Evolutionary conservation across 2,888 invertebrate species (phyloP).

Genomic region (Mesorhabditis belari): DNA sequence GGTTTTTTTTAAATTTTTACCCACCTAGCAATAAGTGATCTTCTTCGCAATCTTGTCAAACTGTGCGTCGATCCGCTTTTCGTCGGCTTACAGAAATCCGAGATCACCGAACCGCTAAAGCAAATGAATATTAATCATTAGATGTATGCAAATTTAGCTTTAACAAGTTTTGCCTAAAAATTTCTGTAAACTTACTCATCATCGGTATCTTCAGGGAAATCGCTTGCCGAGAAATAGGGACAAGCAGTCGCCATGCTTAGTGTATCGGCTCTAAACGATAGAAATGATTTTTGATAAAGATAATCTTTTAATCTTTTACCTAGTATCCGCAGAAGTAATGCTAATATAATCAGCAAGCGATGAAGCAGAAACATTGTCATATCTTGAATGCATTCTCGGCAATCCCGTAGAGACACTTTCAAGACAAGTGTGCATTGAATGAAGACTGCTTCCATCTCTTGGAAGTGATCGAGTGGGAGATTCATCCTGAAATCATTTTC

Average conservation of each 20-base stretch:
- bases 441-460: background rate
- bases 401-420: background rate
- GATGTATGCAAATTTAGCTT: background rate
- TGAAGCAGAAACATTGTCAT: slow-evolving; percentile 37
- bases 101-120: background rate
- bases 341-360: slow-evolving; percentile 31
- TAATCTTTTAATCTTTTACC: background rate
- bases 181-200: background rate
- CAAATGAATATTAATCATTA: background rate
- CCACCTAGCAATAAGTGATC: slow-evolving; percentile 9
- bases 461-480: background rate
- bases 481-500: background rate
- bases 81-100: slow-evolving; percentile 8
- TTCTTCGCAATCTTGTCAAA: slow-evolving; percentile 17
- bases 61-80: slow-evolving; percentile 31
- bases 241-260: slow-evolving; percentile 11
- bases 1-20: too few species aligned
- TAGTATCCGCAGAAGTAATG: background rate
- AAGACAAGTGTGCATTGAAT: background rate
- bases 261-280: background rate
- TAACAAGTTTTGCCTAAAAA: background rate
- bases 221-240: background rate
- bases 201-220: background rate
- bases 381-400: slow-evolving; percentile 24
- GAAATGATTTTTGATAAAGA: slow-evolving; percentile 3